Evolutionary conservation across 2,888 invertebrate genomes (phyloP).

Genomic region (Polydrusus tereticollis): DNA sequence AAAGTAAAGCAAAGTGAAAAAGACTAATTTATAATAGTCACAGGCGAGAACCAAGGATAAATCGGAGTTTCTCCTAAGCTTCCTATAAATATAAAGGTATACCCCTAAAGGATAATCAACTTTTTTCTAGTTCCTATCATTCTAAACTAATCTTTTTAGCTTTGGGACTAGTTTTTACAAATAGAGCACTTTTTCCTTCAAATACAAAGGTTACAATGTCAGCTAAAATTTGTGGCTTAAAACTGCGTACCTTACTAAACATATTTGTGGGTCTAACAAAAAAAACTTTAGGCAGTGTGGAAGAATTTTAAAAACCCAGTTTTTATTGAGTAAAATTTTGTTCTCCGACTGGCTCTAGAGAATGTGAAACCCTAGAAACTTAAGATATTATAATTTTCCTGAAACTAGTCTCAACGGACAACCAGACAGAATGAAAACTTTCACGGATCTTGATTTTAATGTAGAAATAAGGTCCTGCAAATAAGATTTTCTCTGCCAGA

Average conservation of each 20-base stretch:
- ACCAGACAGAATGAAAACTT: not conserved
- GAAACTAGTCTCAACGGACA: not conserved
- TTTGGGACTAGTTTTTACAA: slow-evolving; percentile 18
- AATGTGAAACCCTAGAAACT: not conserved
- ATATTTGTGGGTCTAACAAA: too few relatives aligned
- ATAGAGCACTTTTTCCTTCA: not conserved
- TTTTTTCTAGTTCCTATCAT: slow-evolving; percentile 19
- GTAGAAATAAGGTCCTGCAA: not conserved
- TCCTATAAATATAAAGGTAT: slow-evolving; percentile 18
- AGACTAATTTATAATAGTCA: slow-evolving; percentile 16
- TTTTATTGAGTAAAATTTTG: not conserved
- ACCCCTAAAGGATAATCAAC: slow-evolving; percentile 12
- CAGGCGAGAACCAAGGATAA: slow-evolving; percentile 1
- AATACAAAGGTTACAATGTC: too few relatives aligned
- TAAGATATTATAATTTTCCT: not conserved
- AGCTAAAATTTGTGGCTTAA: too few relatives aligned
- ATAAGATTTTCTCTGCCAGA: not conserved
- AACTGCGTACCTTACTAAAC: too few relatives aligned
- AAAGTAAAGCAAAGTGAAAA: slow-evolving; percentile 19
- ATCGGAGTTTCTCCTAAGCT: slow-evolving; percentile 3
- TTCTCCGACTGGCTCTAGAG: not conserved
- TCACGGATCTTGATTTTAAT: not conserved
- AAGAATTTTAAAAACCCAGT: not conserved
- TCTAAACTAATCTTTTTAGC: slow-evolving; percentile 28
- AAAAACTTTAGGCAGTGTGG: too few relatives aligned